Percentiles rank a stretch among this genome's conserved stretches.
Evolutionary conservation across 2,888 invertebrate species (phyloP).

Genomic region (Callyntrura guangdongensis): DNA sequence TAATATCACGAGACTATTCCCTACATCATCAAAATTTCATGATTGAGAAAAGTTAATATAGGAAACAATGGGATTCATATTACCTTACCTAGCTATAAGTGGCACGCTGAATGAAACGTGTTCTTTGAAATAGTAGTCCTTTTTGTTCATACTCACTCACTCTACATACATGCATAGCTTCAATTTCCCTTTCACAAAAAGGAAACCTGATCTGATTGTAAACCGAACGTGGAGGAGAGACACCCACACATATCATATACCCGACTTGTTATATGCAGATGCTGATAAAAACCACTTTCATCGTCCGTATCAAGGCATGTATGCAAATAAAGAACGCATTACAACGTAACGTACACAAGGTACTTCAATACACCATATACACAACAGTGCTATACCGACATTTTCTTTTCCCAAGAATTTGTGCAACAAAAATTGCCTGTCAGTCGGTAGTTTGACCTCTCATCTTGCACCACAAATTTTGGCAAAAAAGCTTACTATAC

Average conservation of each 20-base stretch:
- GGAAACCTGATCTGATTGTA: constrained; percentile 7
- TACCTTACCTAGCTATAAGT: background rate
- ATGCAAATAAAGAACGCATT: background rate
- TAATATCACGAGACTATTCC: background rate
- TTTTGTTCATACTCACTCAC: no score
- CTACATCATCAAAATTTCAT: background rate
- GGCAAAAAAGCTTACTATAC: background rate
- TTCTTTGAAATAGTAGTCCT: background rate
- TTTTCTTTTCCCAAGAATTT: background rate
- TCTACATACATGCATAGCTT: background rate
- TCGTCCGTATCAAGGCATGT: no score
- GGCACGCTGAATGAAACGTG: background rate
- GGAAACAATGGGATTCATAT: constrained; percentile 5
- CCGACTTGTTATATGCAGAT: background rate
- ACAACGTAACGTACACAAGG: background rate
- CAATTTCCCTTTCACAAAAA: background rate
- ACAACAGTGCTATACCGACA: background rate
- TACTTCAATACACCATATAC: background rate
- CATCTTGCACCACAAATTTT: background rate
- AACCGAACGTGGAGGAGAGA: background rate
- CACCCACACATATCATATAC: background rate
- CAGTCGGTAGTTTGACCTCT: background rate
- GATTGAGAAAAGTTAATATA: background rate
- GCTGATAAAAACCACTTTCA: background rate
- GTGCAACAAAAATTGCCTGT: background rate